A percentile compares a stretch with the other conserved stretches of the same genome.
These are phyloP conservation scores for Microtus pennsylvanicus DNA, from an alignment of 2,113 vertebrate species.

Conservation along the genomic window DNA sequence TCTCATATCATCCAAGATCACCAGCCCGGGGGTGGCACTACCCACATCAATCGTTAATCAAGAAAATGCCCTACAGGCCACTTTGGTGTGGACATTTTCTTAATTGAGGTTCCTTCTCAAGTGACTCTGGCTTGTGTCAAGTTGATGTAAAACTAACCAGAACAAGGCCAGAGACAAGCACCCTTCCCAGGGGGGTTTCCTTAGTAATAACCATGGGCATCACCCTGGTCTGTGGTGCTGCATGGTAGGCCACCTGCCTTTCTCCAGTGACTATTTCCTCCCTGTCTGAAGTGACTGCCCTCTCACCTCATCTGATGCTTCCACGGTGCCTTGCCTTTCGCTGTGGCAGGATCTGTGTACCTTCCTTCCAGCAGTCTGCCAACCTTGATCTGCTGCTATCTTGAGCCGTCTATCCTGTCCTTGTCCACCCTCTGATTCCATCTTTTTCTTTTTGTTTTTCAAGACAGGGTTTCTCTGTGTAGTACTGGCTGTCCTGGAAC, in stretches of 20 bases:
- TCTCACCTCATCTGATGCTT: background rate
- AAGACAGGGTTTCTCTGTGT: background rate
- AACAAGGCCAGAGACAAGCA: background rate
- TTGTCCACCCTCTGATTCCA: background rate
- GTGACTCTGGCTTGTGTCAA: background rate
- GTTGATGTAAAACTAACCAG: background rate
- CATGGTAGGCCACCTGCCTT: background rate
- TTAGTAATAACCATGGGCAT: background rate
- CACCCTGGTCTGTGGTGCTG: background rate
- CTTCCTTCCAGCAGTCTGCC: background rate
- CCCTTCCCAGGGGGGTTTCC: background rate
- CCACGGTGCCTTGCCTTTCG: background rate
- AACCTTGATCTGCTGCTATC: background rate
- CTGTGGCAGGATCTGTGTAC: background rate
- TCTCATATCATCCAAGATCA: no score
- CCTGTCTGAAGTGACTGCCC: background rate
- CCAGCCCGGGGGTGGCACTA: background rate
- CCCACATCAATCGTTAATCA: background rate
- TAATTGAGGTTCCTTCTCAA: background rate
- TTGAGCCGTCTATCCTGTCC: background rate
- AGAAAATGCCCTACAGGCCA: background rate
- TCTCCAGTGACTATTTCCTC: background rate
- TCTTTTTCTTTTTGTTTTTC: background rate
- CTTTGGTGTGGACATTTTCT: background rate
- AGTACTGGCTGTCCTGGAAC: background rate